Base-by-base conservation (phyloP, 1,140 invertebrate genomes). In the Atta cephalotes region DNA sequence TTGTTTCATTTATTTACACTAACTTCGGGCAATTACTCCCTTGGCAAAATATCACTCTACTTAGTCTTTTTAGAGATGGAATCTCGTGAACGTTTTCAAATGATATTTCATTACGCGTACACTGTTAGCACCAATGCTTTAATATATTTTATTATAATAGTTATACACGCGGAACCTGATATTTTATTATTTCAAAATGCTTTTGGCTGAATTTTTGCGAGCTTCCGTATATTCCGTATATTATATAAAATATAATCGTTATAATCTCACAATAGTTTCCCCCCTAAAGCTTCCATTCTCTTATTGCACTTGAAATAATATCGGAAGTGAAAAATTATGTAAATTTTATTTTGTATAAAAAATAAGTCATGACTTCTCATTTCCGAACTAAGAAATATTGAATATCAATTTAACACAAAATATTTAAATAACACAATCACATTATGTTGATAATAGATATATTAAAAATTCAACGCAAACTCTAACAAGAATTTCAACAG, bases 1-100 rank as follows among this genome's bases (percentile, higher is more conserved):
- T 93, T 84, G 91, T 93, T 94, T 93, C 87, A 93, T 93, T 94
- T 93, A 92, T 92, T 92, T 88, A 89, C 76, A 90, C 85, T 92
- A 89, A 89, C 84, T 84, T 82, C 6, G 28, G 85, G 53, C 80
- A 77, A 35, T 76, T 28, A 72, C 25, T 45, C 35, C 79, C 49
- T 45, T 28, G 58, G 10, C 56, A 74, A 62, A 25, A 49, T 49
- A 31, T 14, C 39, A 63, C 9, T 25, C 53, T 49, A 39, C 53
- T 53, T n/a, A n/a, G 45, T 10, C 70, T 76, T 10, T 82, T 84
- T 51, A 76, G 25, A 2, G 12, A 60, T 51, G 25, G 18, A 74
- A 63, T 62, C 39, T 56, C 45, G 25, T 39, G 31, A 62, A 76
- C 58, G 71, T 51, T 74, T 74, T 62, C 10, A 51, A 62, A 9